These are phyloP conservation scores for Campoletis raptor DNA, from an alignment of 2,888 invertebrate species.

Conservation along the genomic window DNA sequence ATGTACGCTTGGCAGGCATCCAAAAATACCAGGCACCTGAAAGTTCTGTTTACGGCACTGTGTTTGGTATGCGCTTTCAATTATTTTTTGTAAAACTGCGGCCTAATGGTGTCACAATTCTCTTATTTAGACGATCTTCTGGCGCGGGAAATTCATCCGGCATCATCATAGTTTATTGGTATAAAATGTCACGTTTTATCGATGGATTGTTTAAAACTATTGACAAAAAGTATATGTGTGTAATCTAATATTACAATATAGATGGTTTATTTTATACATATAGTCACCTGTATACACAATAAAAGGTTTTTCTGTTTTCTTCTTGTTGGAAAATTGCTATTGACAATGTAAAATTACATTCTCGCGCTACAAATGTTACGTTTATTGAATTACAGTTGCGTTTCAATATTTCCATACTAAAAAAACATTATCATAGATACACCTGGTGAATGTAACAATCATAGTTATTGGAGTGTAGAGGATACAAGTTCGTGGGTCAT, in stretches of 20 bases:
- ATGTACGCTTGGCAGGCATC: too few species aligned
- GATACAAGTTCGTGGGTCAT: neutral
- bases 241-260: constrained; percentile 66
- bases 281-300: constrained; percentile 59
- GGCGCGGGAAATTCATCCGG: neutral
- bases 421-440: constrained; percentile 22
- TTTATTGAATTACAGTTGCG: neutral
- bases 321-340: constrained; percentile 36
- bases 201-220: neutral
- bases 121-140: too few species aligned
- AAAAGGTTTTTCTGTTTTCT: constrained; percentile 35
- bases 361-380: constrained; percentile 6
- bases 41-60: too few species aligned
- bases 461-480: constrained; percentile 2
- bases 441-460: constrained; percentile 25
- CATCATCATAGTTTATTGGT: neutral
- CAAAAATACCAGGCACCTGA: too few species aligned
- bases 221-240: neutral
- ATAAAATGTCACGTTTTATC: neutral
- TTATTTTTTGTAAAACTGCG: too few species aligned
- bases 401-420: constrained; percentile 32
- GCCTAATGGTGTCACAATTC: too few species aligned
- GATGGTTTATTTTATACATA: constrained; percentile 66
- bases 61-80: too few species aligned
- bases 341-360: constrained; percentile 51